phyloP scores from a whole-genome alignment of 2,113 vertebrate genomes.

The Poeciliopsis prolifica region DNA sequence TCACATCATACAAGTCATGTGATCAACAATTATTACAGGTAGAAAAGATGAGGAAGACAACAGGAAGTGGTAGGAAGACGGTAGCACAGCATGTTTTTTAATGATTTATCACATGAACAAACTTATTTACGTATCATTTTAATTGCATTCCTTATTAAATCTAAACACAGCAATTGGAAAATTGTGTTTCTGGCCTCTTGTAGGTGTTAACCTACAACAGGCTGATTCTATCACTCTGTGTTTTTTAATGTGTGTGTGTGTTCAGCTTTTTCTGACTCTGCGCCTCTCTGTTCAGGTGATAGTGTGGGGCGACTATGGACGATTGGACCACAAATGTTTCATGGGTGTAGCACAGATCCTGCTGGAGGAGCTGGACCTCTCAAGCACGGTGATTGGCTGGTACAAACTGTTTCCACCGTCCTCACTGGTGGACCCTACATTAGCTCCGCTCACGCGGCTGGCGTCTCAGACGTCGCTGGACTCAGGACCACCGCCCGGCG shows the following conservation, averaged over 20 bases:
- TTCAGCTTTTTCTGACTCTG: background rate
- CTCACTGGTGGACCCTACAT: conserved; percentile 96
- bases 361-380: conserved; percentile 96
- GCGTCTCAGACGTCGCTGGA: conserved; percentile 99
- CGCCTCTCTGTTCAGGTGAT: conserved; percentile 86
- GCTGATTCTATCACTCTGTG: background rate
- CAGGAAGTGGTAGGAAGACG: too few species aligned
- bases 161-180: too few species aligned
- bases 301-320: conserved; percentile 98
- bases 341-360: conserved; percentile 99
- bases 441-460: conserved; percentile 94
- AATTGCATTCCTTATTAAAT: too few species aligned
- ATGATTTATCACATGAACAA: too few species aligned
- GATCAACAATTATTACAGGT: too few species aligned
- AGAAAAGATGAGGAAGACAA: too few species aligned
- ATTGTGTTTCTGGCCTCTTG: too few species aligned
- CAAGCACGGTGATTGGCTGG: conserved; percentile 99
- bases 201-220: too few species aligned
- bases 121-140: too few species aligned
- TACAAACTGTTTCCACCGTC: conserved; percentile 99
- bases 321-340: conserved; percentile 99
- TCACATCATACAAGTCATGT: too few species aligned
- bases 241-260: background rate
- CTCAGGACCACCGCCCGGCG: conserved; percentile 92
- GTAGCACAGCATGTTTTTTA: too few species aligned